Evolutionary conservation across 2,888 invertebrate genomes (phyloP).

Genomic region (Papilio demoleus): DNA sequence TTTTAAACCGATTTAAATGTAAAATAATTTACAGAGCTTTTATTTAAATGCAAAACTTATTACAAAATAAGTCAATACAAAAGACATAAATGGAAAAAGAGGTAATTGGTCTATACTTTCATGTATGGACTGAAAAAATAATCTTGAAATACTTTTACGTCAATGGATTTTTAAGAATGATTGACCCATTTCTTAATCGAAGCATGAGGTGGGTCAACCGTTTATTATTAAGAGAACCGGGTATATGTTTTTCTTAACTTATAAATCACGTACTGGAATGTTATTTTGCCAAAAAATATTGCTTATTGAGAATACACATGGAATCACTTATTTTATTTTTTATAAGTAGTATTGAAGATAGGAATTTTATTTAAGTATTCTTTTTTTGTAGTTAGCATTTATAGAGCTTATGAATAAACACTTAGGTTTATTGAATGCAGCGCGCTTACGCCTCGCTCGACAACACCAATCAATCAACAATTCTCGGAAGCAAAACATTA

Average conservation of each 20-base stretch:
- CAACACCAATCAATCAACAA: conserved; percentile 49
- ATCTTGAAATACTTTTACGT: conserved; percentile 7
- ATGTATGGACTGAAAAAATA: neutral
- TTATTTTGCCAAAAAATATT: neutral
- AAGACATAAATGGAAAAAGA: neutral
- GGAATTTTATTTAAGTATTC: conserved; percentile 21
- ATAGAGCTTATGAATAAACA: conserved; percentile 54
- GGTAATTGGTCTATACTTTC: neutral
- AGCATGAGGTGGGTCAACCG: conserved; percentile 15
- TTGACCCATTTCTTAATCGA: conserved; percentile 23
- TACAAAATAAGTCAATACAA: neutral
- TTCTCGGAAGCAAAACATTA: conserved; percentile 51
- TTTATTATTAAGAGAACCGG: conserved; percentile 2
- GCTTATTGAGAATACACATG: neutral
- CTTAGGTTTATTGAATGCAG: conserved; percentile 54
- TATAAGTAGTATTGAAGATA: too few relatives aligned
- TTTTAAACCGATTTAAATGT: too few relatives aligned
- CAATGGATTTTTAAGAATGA: conserved; percentile 8
- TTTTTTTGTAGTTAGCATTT: conserved; percentile 39
- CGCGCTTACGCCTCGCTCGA: conserved; percentile 50
- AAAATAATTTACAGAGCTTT: too few relatives aligned
- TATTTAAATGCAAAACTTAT: neutral
- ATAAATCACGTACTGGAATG: neutral
- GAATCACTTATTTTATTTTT: too few relatives aligned
- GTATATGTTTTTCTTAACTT: neutral